Evolutionary conservation across 1,140 invertebrate genomes (phyloP), one percentile per base, ranked within the genome.

Genomic region (Bombyx mandarina): DNA sequence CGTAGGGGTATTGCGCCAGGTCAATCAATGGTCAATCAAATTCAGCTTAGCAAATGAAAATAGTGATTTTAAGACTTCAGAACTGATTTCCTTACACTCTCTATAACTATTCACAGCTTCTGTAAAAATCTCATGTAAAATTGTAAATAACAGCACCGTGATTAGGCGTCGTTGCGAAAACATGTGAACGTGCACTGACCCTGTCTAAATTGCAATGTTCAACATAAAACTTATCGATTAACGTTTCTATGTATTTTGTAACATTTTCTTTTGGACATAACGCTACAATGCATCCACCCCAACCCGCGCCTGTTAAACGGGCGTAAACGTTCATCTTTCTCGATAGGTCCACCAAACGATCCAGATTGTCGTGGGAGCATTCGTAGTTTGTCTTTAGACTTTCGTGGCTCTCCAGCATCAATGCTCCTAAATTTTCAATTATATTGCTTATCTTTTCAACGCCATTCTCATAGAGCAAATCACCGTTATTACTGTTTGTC

Each of bases 201-300:
- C 74, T 79, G 56, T 86, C 79, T 12, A 76, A 66, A 42, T 88
- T 71, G 59, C 81, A 87, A 69, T 90, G 67, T 35, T 90, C 83
- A n/a, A 83, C 73, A 64, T 93, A 95, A 78, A 93, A 96, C 48
- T 93, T 88, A 60, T 93, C 88, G 75, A 91, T 92, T 26, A 98
- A 79, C 52, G 83, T 88, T 8, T 91, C 80, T 2, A 98, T 90
- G 75, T 96, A 97, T 51, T 90, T 73, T 3, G 91, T 81, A 1
- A 94, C 90, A 51, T 91, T 89, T 42, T 92, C 90, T 52, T 90
- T 88, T 1, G 92, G 90, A 58, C 91, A 90, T 63, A 99, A 88
- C 22, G 97, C 96, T 10, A 99, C 96, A 58, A 95, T 92, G 85
- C 97, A 99, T 2, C 98, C 98, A 22, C 98, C 98, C 98, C 98